phyloP scores from a whole-genome alignment of 2,113 vertebrate species.

The Henicopernis longicauda region DNA sequence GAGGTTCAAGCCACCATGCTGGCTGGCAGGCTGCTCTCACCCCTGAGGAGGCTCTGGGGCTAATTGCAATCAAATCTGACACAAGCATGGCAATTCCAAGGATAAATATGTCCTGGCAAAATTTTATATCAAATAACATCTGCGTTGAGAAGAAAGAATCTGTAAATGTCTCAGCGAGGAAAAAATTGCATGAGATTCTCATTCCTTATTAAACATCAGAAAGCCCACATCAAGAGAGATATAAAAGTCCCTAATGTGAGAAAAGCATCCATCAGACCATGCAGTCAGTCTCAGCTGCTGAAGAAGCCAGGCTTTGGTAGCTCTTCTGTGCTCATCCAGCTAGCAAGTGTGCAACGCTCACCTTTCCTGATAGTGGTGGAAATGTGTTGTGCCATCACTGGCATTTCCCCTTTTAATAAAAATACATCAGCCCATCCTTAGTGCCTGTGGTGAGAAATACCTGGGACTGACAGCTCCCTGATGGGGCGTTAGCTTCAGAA shows the following conservation, averaged over 20 bases:
- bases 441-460: background rate
- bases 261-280: background rate
- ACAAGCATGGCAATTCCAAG: background rate
- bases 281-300: background rate
- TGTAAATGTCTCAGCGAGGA: background rate
- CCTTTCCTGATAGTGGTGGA: background rate
- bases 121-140: background rate
- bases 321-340: background rate
- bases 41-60: background rate
- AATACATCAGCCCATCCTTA: background rate
- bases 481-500: background rate
- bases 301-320: background rate
- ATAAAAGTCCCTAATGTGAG: background rate
- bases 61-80: background rate
- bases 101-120: background rate
- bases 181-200: background rate
- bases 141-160: background rate
- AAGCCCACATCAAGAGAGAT: rapidly evolving
- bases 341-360: background rate
- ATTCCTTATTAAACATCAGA: background rate
- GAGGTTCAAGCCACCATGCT: background rate
- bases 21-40: background rate
- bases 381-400: background rate
- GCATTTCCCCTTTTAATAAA: background rate
- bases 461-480: background rate